phyloP scores from a whole-genome alignment of 2,113 vertebrate species.

The Labeo catla region DNA sequence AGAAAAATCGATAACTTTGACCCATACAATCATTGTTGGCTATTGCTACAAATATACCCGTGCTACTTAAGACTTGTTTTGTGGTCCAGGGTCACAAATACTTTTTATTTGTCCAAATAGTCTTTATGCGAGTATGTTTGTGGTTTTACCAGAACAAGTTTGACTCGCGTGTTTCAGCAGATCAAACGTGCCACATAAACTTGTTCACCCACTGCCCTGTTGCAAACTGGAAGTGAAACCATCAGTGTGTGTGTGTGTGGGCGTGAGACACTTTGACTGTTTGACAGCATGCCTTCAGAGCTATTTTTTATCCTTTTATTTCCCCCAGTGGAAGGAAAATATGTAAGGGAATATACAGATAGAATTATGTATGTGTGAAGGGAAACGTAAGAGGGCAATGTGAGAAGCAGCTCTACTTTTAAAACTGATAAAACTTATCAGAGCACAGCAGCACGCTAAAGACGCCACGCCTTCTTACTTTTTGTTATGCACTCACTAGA shows the following conservation, averaged over 20 bases:
- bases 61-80: too few relatives aligned
- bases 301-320: background rate
- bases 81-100: too few relatives aligned
- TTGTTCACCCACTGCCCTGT: background rate
- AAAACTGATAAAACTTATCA: conserved; percentile 50
- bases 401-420: conserved; percentile 5
- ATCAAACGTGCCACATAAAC: background rate
- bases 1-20: too few relatives aligned
- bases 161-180: background rate
- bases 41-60: too few relatives aligned
- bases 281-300: background rate
- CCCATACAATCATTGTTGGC: too few relatives aligned
- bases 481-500: conserved; percentile 23
- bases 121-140: background rate
- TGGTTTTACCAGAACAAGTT: background rate
- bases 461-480: conserved; percentile 49
- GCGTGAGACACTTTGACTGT: conserved; percentile 2
- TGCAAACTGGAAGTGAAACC: conserved; percentile 34
- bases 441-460: conserved; percentile 33
- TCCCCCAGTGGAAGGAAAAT: background rate
- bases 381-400: conserved; percentile 3
- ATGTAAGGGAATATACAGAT: conserved; percentile 3
- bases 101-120: background rate
- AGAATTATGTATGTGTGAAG: background rate
- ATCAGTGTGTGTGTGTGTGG: background rate